Percentiles rank a stretch among this genome's conserved stretches.
phyloP scores from a whole-genome alignment of 2,888 invertebrate genomes.

The Scaptomyza parva region DNA sequence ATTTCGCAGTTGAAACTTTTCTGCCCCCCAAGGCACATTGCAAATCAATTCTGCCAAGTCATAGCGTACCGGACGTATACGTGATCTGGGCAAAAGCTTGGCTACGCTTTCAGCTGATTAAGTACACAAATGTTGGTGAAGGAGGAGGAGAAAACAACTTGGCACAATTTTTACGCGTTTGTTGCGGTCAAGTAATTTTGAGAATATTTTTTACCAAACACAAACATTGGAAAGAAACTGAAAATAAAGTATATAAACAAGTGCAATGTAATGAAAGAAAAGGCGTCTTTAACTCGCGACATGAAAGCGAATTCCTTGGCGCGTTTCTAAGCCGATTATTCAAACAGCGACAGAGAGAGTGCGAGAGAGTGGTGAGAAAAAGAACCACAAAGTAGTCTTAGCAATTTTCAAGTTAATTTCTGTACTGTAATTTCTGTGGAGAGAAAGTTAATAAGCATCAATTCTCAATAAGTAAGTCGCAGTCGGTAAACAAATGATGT shows the following conservation, averaged over 20 bases:
- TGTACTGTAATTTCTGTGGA: too few species aligned
- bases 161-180: slow-evolving; percentile 69
- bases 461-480: too few species aligned
- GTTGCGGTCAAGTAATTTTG: slow-evolving; percentile 70
- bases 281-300: slow-evolving; percentile 44
- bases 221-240: slow-evolving; percentile 22
- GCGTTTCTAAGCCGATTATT: slow-evolving; percentile 69
- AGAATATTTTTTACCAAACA: slow-evolving; percentile 52
- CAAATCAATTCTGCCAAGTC: slow-evolving; percentile 39
- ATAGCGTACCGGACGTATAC: slow-evolving; percentile 40
- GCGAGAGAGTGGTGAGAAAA: slow-evolving; percentile 1
- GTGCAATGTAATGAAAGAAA: slow-evolving; percentile 66
- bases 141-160: slow-evolving; percentile 55
- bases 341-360: slow-evolving; percentile 1
- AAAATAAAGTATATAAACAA: slow-evolving; percentile 46
- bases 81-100: slow-evolving; percentile 45
- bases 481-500: slow-evolving; percentile 36
- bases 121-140: slow-evolving; percentile 47
- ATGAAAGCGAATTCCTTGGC: slow-evolving; percentile 68
- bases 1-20: slow-evolving; percentile 1
- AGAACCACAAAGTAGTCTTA: slow-evolving; percentile 60
- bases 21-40: slow-evolving; percentile 2
- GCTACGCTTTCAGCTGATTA: slow-evolving; percentile 75
- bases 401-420: slow-evolving; percentile 61
- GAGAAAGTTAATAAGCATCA: slow-evolving; percentile 12